Conservation (phyloP, 2,888 invertebrate species). For the Athalia rosae region DNA sequence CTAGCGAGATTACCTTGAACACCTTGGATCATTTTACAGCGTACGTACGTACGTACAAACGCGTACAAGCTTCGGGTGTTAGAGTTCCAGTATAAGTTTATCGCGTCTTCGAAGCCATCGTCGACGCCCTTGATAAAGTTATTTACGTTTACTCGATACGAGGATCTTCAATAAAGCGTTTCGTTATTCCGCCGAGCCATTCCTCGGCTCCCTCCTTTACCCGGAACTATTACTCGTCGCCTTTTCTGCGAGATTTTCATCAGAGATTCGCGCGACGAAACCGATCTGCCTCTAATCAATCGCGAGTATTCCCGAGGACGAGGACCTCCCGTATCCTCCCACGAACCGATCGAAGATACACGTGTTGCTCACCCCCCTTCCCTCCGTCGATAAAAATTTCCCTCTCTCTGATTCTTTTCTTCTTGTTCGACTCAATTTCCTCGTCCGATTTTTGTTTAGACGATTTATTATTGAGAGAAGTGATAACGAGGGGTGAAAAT, state of each 20-base stretch:
- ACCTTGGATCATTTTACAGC: background rate
- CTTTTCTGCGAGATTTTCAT: constrained; percentile 26
- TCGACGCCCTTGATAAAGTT: constrained; percentile 13
- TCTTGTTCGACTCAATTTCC: background rate
- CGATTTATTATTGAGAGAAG: no score
- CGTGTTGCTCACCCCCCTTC: constrained; percentile 57
- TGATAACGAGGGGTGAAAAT: no score
- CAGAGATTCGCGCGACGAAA: constrained; percentile 26
- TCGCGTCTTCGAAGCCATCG: background rate
- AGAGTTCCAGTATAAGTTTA: background rate
- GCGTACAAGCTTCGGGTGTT: background rate
- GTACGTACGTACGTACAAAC: no score
- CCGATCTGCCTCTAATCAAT: constrained; percentile 37
- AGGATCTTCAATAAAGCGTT: constrained; percentile 17
- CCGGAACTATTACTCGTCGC: background rate
- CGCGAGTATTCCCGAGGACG: background rate
- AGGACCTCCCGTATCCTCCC: constrained; percentile 9
- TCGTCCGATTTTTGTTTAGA: no score
- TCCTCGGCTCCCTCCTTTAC: constrained; percentile 3
- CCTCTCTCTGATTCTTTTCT: background rate
- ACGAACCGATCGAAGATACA: constrained; percentile 65
- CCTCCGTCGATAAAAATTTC: constrained; percentile 8
- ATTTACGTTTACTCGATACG: background rate
- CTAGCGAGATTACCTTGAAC: constrained; percentile 24
- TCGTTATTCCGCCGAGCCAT: background rate